A percentile compares a stretch with the other conserved stretches of the same genome.
Conservation (phyloP, 2,888 invertebrate species). For the Oscheius sp. region DNA sequence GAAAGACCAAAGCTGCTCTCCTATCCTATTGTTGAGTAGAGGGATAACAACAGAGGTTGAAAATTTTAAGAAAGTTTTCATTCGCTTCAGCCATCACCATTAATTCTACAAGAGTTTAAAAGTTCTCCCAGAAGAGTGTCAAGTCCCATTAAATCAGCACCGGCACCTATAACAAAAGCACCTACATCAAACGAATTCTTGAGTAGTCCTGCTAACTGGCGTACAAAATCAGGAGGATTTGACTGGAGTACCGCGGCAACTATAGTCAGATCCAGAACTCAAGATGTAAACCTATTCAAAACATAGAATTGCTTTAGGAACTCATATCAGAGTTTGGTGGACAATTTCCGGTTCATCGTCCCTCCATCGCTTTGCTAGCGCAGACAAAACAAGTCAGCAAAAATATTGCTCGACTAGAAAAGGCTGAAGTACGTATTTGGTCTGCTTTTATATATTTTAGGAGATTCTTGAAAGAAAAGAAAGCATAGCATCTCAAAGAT, state of each 20-base stretch:
- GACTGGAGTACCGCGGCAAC: background rate
- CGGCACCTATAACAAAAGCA: background rate
- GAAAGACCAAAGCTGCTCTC: constrained; percentile 17
- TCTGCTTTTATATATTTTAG: too few relatives aligned
- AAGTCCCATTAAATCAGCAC: background rate
- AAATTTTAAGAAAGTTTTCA: too few relatives aligned
- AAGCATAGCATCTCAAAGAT: background rate
- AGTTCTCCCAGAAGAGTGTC: background rate
- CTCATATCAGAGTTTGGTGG: too few relatives aligned
- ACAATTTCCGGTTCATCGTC: background rate
- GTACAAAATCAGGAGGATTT: constrained; percentile 3
- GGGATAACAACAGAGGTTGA: background rate
- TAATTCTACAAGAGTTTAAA: too few relatives aligned
- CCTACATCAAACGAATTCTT: background rate
- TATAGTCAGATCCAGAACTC: background rate
- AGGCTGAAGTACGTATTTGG: background rate
- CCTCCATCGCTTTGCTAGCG: constrained; percentile 2
- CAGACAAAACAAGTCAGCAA: background rate
- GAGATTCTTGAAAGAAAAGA: background rate
- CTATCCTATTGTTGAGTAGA: background rate
- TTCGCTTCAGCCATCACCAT: too few relatives aligned
- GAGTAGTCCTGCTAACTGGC: background rate
- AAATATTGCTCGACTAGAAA: constrained; percentile 11
- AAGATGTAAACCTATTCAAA: background rate
- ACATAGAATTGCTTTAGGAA: background rate